A percentile compares a stretch with the other conserved stretches of the same genome.
These are phyloP conservation scores for Enteromius treurensis DNA, from an alignment of 2,797 vertebrate genomes.

Conservation along the genomic window DNA sequence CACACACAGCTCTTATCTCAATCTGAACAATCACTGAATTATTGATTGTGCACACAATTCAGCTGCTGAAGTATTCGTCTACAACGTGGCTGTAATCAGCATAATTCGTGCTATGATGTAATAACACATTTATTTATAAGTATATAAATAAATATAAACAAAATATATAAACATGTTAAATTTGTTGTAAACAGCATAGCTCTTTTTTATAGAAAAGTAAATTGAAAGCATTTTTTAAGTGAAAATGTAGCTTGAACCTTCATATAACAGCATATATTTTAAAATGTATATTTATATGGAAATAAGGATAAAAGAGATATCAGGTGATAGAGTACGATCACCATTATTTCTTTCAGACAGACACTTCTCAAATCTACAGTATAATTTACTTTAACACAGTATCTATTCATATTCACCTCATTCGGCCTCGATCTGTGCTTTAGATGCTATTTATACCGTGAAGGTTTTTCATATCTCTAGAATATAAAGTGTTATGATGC, in stretches of 20 bases:
- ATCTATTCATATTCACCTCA: not conserved
- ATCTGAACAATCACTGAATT: constrained; percentile 91
- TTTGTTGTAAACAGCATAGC: not conserved
- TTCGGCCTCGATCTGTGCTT: not conserved
- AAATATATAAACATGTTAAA: not conserved
- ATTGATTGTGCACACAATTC: constrained; percentile 77
- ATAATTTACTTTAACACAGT: not conserved
- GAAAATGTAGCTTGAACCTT: not conserved
- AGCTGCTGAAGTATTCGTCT: not conserved
- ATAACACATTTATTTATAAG: too few relatives aligned
- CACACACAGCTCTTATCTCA: constrained; percentile 63
- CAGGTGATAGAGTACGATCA: not conserved
- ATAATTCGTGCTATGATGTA: not conserved
- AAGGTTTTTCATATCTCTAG: not conserved
- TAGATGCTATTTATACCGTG: not conserved
- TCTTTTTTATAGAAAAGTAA: too few relatives aligned
- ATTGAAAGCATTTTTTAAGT: too few relatives aligned
- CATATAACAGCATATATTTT: not conserved
- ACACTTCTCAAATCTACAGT: not conserved
- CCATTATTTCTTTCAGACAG: not conserved
- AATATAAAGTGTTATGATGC: not conserved
- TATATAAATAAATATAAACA: too few relatives aligned
- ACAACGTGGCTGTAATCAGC: constrained; percentile 60
- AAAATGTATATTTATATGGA: not conserved
- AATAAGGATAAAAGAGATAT: too few relatives aligned